Evolutionary conservation across 2,888 invertebrate genomes (phyloP).

Genomic region (Chironomus tentans): DNA sequence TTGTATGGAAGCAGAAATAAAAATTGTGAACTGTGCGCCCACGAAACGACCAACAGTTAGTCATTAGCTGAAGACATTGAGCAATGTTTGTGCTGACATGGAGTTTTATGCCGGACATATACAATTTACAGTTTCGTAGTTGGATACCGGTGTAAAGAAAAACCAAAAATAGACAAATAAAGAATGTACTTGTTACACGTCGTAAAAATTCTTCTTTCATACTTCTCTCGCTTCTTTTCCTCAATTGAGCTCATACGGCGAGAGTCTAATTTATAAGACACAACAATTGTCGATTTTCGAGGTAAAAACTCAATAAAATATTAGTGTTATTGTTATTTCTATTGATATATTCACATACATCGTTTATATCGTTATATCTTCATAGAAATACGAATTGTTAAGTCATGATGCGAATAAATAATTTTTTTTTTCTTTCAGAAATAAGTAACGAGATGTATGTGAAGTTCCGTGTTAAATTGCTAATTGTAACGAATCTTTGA

Average conservation of each 20-base stretch:
- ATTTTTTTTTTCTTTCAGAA: background rate
- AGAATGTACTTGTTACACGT: slow-evolving; percentile 23
- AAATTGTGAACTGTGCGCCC: slow-evolving; percentile 3
- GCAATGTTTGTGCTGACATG: background rate
- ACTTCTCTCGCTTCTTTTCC: background rate
- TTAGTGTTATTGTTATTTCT: background rate
- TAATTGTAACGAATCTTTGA: slow-evolving; percentile 54
- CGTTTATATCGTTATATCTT: no score
- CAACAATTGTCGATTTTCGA: background rate
- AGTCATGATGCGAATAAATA: slow-evolving; percentile 24
- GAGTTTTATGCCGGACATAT: background rate
- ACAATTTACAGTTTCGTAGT: slow-evolving; percentile 17
- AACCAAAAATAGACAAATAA: background rate
- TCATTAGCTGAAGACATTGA: slow-evolving; percentile 3
- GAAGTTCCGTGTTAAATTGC: slow-evolving; percentile 66
- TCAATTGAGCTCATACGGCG: background rate
- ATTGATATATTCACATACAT: background rate
- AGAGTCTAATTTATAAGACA: background rate
- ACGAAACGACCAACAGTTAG: slow-evolving; percentile 16
- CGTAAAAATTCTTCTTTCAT: slow-evolving; percentile 14
- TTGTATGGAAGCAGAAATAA: background rate
- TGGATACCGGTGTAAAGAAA: background rate
- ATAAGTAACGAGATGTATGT: slow-evolving; percentile 31
- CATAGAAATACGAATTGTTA: slow-evolving; percentile 12
- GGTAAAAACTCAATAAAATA: background rate